Evolutionary conservation across 1,140 invertebrate species (phyloP), one percentile per base, ranked within the genome.

Genomic region (Brachionus rubens): DNA sequence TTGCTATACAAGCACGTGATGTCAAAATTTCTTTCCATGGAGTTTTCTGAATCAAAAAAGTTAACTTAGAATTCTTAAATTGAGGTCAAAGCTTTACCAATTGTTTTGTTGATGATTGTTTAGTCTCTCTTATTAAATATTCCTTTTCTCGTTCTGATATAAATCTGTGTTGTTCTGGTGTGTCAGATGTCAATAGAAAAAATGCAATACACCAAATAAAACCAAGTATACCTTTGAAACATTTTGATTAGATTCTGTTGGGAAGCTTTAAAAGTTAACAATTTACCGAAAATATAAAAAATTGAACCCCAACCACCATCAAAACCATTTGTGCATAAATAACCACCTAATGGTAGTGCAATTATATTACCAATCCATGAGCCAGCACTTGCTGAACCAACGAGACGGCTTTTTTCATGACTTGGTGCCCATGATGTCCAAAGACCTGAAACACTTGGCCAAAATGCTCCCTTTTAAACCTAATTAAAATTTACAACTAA

Each of bases 161-260:
- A 54, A 72, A 72, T 50, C 16, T 48, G 21, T 72, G 68, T 28
- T 72, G 7, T 5, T 48, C 43, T 19, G 68, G 68, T 0, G 90
- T 90, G 80, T 96, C 92, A 81, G 89, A 93, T 4, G 94, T 89
- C 19, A 96, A 85, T 0, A 90, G 82, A 83, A 92, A 91, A 93
- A 93, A 96, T 0, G 89, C 81, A 2, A 91, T 79, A 24, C 91
- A 91, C 93, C 93, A 96, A 43, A 91, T 77, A 36, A 92, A 80
- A 4, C 91, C 90, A 65, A 92, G 85, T 3, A 54, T 54, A 30
- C 72, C 21, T 84, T n/a, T n/a, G n/a, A n/a, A n/a, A n/a, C n/a
- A n/a, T n/a, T n/a, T n/a, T n/a, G n/a, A n/a, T n/a, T n/a, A n/a
- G n/a, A n/a, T n/a, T n/a, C n/a, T n/a, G n/a, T n/a, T n/a, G n/a